These are phyloP conservation scores for Thyatira batis DNA, from an alignment of 2,888 invertebrate species.

Conservation along the genomic window DNA sequence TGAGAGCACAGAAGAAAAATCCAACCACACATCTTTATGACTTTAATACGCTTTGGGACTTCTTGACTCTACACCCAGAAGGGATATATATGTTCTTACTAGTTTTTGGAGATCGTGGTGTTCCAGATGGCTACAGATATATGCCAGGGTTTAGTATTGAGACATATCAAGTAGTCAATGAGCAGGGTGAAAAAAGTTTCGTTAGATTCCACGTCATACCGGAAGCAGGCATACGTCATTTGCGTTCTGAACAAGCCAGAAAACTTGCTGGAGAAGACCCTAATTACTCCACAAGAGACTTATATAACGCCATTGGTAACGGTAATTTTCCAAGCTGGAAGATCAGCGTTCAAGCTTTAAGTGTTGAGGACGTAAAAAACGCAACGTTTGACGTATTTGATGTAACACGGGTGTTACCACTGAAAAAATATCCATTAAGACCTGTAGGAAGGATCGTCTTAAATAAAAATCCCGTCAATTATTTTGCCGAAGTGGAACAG, in stretches of 20 bases:
- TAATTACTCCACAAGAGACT: slow-evolving; percentile 91
- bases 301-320: slow-evolving; percentile 91
- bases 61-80: slow-evolving; percentile 91
- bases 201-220: slow-evolving; percentile 95
- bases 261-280: slow-evolving; percentile 88
- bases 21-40: slow-evolving; percentile 93
- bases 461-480: slow-evolving; percentile 90
- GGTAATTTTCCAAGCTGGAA: slow-evolving; percentile 89
- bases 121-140: slow-evolving; percentile 93
- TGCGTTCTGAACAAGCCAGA: slow-evolving; percentile 84
- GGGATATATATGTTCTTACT: slow-evolving; percentile 90
- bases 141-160: slow-evolving; percentile 97
- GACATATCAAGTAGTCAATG: slow-evolving; percentile 93
- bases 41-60: slow-evolving; percentile 96
- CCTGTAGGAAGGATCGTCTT: slow-evolving; percentile 90
- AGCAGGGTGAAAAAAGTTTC: slow-evolving; percentile 85
- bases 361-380: slow-evolving; percentile 86
- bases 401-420: slow-evolving; percentile 92
- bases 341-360: slow-evolving; percentile 91
- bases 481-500: slow-evolving; percentile 9
- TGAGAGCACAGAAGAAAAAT: slow-evolving; percentile 96
- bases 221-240: slow-evolving; percentile 91
- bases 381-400: slow-evolving; percentile 92
- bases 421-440: slow-evolving; percentile 88
- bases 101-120: slow-evolving; percentile 93